Evolutionary conservation across 2,888 invertebrate genomes (phyloP), one percentile per base, ranked within the genome.

Genomic region (Spatulosminthurus flaviceps): DNA sequence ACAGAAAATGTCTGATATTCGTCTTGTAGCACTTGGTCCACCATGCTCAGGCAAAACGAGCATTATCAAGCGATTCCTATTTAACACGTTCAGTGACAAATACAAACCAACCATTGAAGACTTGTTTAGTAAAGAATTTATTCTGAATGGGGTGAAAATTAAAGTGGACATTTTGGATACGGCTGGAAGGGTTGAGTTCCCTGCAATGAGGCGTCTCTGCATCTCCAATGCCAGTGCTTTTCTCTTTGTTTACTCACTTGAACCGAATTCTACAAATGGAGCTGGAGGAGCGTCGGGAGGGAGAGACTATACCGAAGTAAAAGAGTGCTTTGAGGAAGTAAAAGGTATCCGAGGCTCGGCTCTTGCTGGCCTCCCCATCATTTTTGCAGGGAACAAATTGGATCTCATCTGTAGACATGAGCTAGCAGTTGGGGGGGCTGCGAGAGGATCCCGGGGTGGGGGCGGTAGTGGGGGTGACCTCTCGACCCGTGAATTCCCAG

Each of bases 221-320:
- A 94, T 96, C 86, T 93, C 94, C 60, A 95, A 93, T 1, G 95
- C 95, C 51, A 93, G 95, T 88, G 95, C 95, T 77, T 95, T 96
- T 87, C 91, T 96, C 78, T 89, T 96, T 80, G 95, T 96, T 24
- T 96, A 95, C 88, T 92, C 93, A 74, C 91, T 93, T 69, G 93
- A 75, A 93, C 93, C 61, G 61, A 61, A 61, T 61, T 61, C 61
- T n/a, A 61, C 19, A 7, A 21, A 61, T 22, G 19, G n/a, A 61
- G 61, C 61, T n/a, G 61, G 19, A 11, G 73, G 51, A n/a, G 34
- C 41, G 41, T 9, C 41, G 13, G 41, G 41, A 13, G 41, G 41
- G 41, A 41, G 41, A 41, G 41, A 41, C 79, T 93, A 94, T 87
- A 91, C 91, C 82, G 91, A 91, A 86, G 91, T 94, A 81, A 93